Base-by-base conservation (phyloP, 2,113 vertebrate species). In the Emydura subglobosa region DNA sequence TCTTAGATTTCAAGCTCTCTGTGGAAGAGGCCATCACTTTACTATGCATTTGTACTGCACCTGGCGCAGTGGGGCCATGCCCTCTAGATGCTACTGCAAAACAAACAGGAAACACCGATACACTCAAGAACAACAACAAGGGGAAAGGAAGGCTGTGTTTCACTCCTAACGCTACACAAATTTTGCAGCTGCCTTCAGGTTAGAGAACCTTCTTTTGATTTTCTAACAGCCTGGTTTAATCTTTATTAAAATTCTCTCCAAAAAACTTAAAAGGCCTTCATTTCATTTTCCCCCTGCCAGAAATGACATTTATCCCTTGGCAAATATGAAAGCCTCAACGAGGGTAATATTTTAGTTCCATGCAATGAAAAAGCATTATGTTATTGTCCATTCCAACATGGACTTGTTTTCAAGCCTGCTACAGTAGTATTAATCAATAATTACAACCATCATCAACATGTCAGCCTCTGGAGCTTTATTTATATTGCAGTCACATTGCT, bases 341-440 rank as follows among this genome's bases (percentile, higher is more conserved):
- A 78, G 87, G 59, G 86, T 34, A 53, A 11, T 31, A 5, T 86
- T 72, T 72, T 7, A 29, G 39, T 72, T 61, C 53, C 39, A 3
- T 4, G 51, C 39, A 22, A n/a, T 0, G 27, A 49, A 74, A 83
- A 21, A 42, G 76, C 59, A 13, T 90, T 65, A 31, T 39, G 65
- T 42, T 49, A 79, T 16, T 80, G 91, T 76, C 83, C 29, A 1
- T 88, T 76, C 83, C 50, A 54, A 78, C 88, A 89, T 0, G 10
- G 87, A 68, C 92, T 95, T 93, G 85, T 91, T 91, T 86, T 27
- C 83, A n/a, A 91, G 55, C 57, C 83, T 91, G 53, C 84, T 50
- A 89, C 85, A 88, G 79, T 50, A 86, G 90, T 91, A 95, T 89
- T 82, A 94, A 97, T 94, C 96, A 94, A 89, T 94, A 95, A 94